phyloP scores from a whole-genome alignment of 2,797 vertebrate species.

The Mormyrops attenuatus region DNA sequence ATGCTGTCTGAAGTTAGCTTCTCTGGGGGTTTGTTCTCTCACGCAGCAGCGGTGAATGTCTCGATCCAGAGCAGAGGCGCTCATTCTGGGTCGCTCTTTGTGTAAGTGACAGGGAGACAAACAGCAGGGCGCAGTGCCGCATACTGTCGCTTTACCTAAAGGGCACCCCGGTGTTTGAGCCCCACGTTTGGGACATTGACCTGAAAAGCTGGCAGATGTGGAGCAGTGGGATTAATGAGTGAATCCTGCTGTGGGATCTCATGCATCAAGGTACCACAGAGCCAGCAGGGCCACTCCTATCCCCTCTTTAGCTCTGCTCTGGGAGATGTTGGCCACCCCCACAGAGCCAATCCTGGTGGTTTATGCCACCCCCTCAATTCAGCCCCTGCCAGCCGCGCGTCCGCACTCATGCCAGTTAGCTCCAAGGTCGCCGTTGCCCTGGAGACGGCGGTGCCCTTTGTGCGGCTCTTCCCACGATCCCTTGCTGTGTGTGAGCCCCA shows the following conservation, averaged over 20 bases:
- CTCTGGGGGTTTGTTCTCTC: not conserved
- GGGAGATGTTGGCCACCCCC: not conserved
- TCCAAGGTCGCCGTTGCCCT: not conserved
- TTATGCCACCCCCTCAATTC: not conserved
- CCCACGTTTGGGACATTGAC: not conserved
- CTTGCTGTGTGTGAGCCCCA: not conserved
- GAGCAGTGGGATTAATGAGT: conserved; percentile 6
- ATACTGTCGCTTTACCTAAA: not conserved
- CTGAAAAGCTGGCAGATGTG: not conserved
- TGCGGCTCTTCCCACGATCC: not conserved
- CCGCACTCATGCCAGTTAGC: not conserved
- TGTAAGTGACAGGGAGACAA: too few species aligned
- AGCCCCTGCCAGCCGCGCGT: not conserved
- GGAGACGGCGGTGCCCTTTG: not conserved
- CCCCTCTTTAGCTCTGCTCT: not conserved
- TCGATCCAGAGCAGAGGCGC: not conserved
- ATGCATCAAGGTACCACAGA: not conserved
- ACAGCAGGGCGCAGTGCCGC: not conserved
- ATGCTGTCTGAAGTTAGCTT: not conserved
- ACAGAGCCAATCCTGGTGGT: not conserved
- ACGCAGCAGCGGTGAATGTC: too few species aligned
- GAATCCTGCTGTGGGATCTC: not conserved
- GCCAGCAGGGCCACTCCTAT: not conserved
- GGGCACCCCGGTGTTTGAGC: not conserved
- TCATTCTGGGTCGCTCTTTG: not conserved